Conservation (phyloP, 2,888 invertebrate genomes). For the Caenorhabditis sp. region DNA sequence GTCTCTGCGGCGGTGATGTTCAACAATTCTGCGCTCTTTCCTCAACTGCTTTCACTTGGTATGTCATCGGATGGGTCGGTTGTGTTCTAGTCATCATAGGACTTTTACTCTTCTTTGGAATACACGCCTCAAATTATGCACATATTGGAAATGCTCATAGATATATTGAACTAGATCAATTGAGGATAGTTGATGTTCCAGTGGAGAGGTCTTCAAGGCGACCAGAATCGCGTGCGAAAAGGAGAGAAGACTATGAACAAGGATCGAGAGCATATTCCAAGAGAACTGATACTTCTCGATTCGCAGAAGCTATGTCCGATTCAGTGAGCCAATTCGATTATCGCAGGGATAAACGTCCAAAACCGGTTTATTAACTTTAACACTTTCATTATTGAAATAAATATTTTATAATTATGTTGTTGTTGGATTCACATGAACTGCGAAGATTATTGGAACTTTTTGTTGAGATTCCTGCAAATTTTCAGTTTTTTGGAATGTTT, state of each 20-base stretch:
- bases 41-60: constrained; percentile 64
- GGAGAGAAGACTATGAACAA: neutral
- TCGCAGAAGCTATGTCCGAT: constrained; percentile 54
- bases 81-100: constrained; percentile 57
- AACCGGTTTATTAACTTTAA: constrained; percentile 39
- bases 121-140: constrained; percentile 91
- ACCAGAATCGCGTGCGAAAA: neutral
- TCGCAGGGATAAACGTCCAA: constrained; percentile 38
- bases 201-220: neutral
- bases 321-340: constrained; percentile 53
- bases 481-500: no score
- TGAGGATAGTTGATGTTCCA: neutral
- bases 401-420: neutral
- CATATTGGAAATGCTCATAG: constrained; percentile 89
- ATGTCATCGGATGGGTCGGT: constrained; percentile 55
- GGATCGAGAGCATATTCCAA: neutral
- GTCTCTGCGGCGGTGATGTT: constrained; percentile 66
- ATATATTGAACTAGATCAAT: constrained; percentile 3
- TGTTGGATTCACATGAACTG: neutral
- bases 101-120: constrained; percentile 87
- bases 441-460: neutral
- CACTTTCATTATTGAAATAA: no score
- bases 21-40: constrained; percentile 70
- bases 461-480: neutral
- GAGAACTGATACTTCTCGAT: constrained; percentile 8